Conservation (phyloP, 64 coral and sea anemone genomes). For the Cladopsammia gracilis region DNA sequence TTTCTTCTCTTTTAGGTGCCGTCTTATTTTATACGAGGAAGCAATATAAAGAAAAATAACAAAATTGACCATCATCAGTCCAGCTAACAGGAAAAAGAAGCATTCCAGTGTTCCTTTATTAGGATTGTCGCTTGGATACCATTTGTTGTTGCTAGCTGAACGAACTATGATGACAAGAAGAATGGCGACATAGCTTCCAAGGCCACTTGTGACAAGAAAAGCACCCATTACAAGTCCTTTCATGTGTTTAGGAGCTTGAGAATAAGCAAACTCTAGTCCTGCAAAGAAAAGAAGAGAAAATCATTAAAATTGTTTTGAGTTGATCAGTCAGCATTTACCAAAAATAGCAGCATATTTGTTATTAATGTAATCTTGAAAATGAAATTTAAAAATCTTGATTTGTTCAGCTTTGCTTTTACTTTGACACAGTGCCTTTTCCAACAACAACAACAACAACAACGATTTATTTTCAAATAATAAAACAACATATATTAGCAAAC, state of each 20-base stretch:
- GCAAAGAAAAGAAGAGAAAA: neutral
- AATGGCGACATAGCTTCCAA: conserved; percentile 67
- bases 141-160: neutral
- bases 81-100: conserved; percentile 83
- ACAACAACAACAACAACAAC: too few relatives aligned
- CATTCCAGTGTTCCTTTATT: conserved; percentile 61
- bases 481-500: too few relatives aligned
- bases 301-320: neutral
- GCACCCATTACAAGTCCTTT: conserved; percentile 88
- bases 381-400: too few relatives aligned
- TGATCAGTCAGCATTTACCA: neutral
- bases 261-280: conserved; percentile 91
- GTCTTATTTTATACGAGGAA: conserved; percentile 44
- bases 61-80: conserved; percentile 83
- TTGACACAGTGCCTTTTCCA: too few relatives aligned
- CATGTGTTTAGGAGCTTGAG: conserved; percentile 71
- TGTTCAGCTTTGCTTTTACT: too few relatives aligned
- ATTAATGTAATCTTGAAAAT: too few relatives aligned
- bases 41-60: conserved; percentile 63
- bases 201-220: conserved; percentile 70
- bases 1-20: neutral
- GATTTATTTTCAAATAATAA: too few relatives aligned
- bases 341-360: too few relatives aligned
- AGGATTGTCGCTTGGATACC: conserved; percentile 46
- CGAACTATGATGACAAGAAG: conserved; percentile 73